Conservation (phyloP, 2,888 invertebrate species). For the Chrysotoxum bicinctum region DNA sequence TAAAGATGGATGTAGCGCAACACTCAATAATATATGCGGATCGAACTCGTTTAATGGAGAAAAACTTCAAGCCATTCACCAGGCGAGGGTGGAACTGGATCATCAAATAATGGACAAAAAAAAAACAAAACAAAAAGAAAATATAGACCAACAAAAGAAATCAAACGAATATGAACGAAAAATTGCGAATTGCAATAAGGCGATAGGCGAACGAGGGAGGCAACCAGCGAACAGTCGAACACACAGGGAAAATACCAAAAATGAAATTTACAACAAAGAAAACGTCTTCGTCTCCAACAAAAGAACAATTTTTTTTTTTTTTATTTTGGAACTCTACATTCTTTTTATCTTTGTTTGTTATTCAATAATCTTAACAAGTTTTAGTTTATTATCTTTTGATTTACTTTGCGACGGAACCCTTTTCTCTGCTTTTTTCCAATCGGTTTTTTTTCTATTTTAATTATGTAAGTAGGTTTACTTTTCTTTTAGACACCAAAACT, state of each 20-base stretch:
- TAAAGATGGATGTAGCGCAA: slow-evolving; percentile 20
- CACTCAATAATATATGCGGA: background rate
- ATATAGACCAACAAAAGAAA: slow-evolving; percentile 29
- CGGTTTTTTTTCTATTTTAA: slow-evolving; percentile 45
- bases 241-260: slow-evolving; percentile 15
- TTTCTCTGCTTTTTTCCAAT: background rate
- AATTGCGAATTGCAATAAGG: slow-evolving; percentile 45
- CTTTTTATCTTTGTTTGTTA: slow-evolving; percentile 24
- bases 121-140: slow-evolving; percentile 55
- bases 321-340: slow-evolving; percentile 34
- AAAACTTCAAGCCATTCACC: slow-evolving; percentile 11
- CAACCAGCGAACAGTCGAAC: background rate
- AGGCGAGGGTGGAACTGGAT: slow-evolving; percentile 40
- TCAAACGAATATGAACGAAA: slow-evolving; percentile 27
- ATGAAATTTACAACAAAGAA: slow-evolving; percentile 60
- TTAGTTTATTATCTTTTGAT: background rate
- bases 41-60: slow-evolving; percentile 9
- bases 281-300: slow-evolving; percentile 41
- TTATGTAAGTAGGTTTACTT: slow-evolving; percentile 58
- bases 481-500: slow-evolving; percentile 5
- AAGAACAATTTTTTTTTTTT: slow-evolving; percentile 43
- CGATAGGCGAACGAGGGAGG: background rate
- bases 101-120: slow-evolving; percentile 2
- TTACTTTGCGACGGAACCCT: slow-evolving; percentile 20
- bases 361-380: background rate